Base-by-base conservation (phyloP, 2,113 vertebrate species). In the Ptychochromis oligacanthus region DNA sequence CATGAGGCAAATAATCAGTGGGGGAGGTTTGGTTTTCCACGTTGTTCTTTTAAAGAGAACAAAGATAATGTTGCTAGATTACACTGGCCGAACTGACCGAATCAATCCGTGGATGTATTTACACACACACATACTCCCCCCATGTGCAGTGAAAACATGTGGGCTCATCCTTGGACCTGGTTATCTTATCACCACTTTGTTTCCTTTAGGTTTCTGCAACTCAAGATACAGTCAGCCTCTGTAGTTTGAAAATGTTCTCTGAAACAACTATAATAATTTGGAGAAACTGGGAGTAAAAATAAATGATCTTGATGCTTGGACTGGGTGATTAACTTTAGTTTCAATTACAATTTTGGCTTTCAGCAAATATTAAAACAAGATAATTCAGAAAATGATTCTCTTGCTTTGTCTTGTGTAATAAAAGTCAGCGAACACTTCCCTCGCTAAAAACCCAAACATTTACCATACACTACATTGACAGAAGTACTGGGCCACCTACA, bases 111-210 rank as follows among this genome's bases (percentile, higher is more conserved):
- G 46, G 26, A 20, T 1, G 0, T 0, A 28, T 43, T 46, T 40
- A 24, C 11, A 31, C 40, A 49, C 7, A 22, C 0, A n/a, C n/a
- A n/a, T n/a, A n/a, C n/a, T n/a, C 4, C 43, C 6, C 57, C 11
- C 56, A 59, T 1, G 1, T 43, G 55, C 28, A 18, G 17, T 72
- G 24, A 49, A 52, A 72, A 31, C 49, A 40, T 2, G 14, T 2
- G 4, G 52, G 6, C 46, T 28, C 22, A 13, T 64, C 65, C 34
- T 7, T 28, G 11, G 17, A 49, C 81, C 7, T 5, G 34, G 10
- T 81, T 38, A 80, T 83, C 65, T 91, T 86, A 86, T 89, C 83
- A 77, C 15, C 36, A 11, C 84, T 76, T 80, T 2, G 8, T 15
- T 13, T 60, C 59, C n/a, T 24, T 76, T 28, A 34, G 60, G 22